Evolutionary conservation across 2,113 vertebrate species (phyloP).

Genomic region (Chaetops frenatus): DNA sequence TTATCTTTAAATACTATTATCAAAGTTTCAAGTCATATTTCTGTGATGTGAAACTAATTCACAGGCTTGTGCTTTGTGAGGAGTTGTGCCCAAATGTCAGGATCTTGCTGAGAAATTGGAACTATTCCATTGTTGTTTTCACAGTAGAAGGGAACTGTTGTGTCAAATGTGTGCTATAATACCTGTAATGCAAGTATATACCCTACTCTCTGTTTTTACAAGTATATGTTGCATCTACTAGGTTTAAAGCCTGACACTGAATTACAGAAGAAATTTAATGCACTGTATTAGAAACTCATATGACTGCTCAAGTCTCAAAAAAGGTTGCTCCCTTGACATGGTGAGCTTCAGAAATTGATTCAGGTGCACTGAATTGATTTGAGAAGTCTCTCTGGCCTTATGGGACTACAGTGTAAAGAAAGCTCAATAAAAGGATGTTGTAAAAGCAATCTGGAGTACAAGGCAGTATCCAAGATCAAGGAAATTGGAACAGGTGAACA

Average conservation of each 20-base stretch:
- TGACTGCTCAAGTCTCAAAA: not conserved
- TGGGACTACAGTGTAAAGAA: not conserved
- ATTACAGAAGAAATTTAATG: slow-evolving; percentile 33
- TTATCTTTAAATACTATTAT: not conserved
- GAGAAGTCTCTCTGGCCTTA: slow-evolving; percentile 19
- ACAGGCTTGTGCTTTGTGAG: not conserved
- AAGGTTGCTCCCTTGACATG: slow-evolving; percentile 29
- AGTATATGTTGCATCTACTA: not conserved
- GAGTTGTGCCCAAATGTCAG: not conserved
- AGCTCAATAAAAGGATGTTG: slow-evolving; percentile 34
- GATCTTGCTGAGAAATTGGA: not conserved
- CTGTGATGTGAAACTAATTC: not conserved
- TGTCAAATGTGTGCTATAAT: not conserved
- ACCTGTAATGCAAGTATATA: slow-evolving; percentile 18
- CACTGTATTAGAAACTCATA: not conserved
- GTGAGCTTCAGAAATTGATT: slow-evolving; percentile 56
- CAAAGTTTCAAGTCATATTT: not conserved
- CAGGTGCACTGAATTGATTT: slow-evolving; percentile 45
- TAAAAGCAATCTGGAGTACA: not conserved
- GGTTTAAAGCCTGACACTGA: slow-evolving; percentile 30
- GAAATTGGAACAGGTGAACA: not conserved
- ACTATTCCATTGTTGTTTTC: not conserved
- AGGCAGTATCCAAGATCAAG: not conserved
- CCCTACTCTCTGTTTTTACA: not conserved
- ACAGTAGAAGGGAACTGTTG: not conserved